Evolutionary conservation across 2,113 vertebrate genomes (phyloP).

Genomic region (Scartelaos histophorus): DNA sequence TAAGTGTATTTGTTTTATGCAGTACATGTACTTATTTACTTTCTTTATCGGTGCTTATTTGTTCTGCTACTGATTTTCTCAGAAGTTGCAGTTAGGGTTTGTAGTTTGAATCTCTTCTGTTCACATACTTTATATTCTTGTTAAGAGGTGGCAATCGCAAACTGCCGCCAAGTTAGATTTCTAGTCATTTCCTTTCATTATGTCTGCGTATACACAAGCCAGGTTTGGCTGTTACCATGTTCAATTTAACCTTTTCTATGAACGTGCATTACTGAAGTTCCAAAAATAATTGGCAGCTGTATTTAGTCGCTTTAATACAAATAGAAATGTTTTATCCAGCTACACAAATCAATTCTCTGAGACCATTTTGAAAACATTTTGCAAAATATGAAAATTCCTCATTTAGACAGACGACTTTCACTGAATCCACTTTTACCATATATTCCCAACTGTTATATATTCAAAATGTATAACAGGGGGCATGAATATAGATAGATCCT

Average conservation of each 20-base stretch:
- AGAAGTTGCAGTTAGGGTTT: background rate
- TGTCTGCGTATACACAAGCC: background rate
- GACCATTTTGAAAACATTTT: background rate
- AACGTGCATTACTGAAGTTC: background rate
- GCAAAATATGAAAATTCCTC: background rate
- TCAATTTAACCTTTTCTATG: slow-evolving; percentile 9
- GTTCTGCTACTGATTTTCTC: too few species aligned
- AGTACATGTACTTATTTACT: background rate
- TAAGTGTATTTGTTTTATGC: background rate
- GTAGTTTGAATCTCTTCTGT: background rate
- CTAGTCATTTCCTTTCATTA: background rate
- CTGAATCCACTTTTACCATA: slow-evolving; percentile 2
- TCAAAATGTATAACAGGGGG: slow-evolving; percentile 6
- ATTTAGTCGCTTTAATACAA: slow-evolving; percentile 8
- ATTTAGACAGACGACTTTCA: background rate
- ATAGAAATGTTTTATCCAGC: background rate
- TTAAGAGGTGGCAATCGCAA: too few species aligned
- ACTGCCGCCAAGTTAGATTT: too few species aligned
- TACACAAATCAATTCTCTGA: background rate
- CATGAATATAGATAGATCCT: slow-evolving; percentile 20
- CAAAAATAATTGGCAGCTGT: slow-evolving; percentile 5
- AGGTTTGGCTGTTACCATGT: slow-evolving; percentile 5
- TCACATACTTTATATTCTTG: background rate
- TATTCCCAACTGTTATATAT: slow-evolving; percentile 9
- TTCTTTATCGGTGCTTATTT: too few species aligned